Percentiles rank a stretch among this genome's conserved stretches.
These are phyloP conservation scores for Forficula auricularia DNA, from an alignment of 1,140 invertebrate species.

Conservation along the genomic window DNA sequence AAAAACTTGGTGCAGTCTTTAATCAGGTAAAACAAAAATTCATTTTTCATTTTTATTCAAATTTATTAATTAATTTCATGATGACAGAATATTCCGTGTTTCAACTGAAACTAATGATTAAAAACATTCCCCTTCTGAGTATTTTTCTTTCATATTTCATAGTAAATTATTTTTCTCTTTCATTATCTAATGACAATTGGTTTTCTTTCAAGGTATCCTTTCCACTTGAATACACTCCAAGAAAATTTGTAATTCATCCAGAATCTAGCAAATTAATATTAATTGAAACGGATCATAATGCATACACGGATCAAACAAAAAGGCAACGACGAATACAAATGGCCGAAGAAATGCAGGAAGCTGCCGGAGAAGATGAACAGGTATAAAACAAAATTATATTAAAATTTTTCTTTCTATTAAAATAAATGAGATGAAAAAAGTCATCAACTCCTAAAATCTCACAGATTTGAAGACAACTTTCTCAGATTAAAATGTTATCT, in stretches of 20 bases:
- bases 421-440: too few relatives aligned
- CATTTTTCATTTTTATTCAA: too few relatives aligned
- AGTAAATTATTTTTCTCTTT: too few relatives aligned
- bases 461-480: too few relatives aligned
- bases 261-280: slow-evolving; percentile 84
- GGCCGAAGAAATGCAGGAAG: slow-evolving; percentile 87
- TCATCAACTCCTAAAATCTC: too few relatives aligned
- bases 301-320: slow-evolving; percentile 95
- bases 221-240: slow-evolving; percentile 85
- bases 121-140: too few relatives aligned
- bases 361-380: slow-evolving; percentile 84
- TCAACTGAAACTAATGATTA: too few relatives aligned
- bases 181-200: background rate
- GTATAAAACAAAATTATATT: too few relatives aligned
- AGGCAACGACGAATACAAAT: slow-evolving; percentile 67
- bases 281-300: slow-evolving; percentile 96
- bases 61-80: too few relatives aligned
- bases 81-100: too few relatives aligned
- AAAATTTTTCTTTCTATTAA: too few relatives aligned
- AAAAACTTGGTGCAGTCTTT: slow-evolving; percentile 96
- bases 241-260: slow-evolving; percentile 85
- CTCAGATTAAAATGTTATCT: too few relatives aligned
- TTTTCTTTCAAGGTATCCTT: slow-evolving; percentile 41
- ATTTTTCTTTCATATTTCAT: background rate
- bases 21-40: slow-evolving; percentile 79